Conservation (phyloP, 2,113 vertebrate species). For the Thomomys bottae region DNA sequence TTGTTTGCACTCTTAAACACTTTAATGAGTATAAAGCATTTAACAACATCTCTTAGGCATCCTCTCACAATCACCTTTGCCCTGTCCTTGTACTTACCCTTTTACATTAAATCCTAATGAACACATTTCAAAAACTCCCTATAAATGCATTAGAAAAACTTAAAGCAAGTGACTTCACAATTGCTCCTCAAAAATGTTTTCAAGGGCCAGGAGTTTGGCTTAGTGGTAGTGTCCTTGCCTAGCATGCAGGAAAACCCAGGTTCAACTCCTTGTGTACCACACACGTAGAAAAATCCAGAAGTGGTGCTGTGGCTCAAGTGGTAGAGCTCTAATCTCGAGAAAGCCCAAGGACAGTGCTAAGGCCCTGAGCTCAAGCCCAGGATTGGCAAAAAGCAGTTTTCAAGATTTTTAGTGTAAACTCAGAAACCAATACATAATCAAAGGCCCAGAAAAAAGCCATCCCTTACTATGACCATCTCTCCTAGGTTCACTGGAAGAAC, state of each 20-base stretch:
- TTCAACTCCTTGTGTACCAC: no score
- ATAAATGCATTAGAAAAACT: background rate
- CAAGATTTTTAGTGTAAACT: background rate
- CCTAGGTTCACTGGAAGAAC: background rate
- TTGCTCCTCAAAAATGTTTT: slow-evolving; percentile 1
- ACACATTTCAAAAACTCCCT: background rate
- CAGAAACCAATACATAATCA: background rate
- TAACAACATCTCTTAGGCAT: background rate
- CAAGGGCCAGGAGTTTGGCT: no score
- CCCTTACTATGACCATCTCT: background rate
- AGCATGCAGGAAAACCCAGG: no score
- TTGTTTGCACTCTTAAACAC: slow-evolving; percentile 11
- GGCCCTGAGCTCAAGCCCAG: no score
- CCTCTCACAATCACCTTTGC: background rate
- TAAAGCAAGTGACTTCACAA: slow-evolving; percentile 16
- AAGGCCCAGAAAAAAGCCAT: background rate
- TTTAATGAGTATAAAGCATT: background rate
- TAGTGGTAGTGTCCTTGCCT: no score
- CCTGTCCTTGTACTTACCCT: background rate
- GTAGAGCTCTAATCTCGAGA: no score
- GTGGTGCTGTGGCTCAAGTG: no score
- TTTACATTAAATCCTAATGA: background rate
- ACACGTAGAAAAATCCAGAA: no score
- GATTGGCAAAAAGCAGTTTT: no score
- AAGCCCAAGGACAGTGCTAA: no score